Evolutionary conservation across 2,888 invertebrate species (phyloP).

Genomic region (Drosophila longiperda): DNA sequence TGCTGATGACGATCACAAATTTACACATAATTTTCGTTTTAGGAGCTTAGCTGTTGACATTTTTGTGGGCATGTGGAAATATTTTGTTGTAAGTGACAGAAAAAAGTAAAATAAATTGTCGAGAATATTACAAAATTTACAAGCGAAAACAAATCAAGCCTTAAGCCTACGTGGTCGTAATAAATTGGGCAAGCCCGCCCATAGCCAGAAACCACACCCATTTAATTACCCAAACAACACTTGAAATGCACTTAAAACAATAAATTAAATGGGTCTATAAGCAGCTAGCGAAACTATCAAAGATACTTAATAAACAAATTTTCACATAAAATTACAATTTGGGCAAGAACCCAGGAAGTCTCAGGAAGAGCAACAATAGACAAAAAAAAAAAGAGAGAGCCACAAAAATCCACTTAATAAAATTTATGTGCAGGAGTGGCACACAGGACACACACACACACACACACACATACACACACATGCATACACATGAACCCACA

Average conservation of each 20-base stretch:
- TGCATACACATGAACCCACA: conserved; percentile 30
- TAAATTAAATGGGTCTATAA: conserved; percentile 64
- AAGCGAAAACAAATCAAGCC: conserved; percentile 74
- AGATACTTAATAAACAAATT: conserved; percentile 83
- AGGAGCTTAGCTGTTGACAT: conserved; percentile 66
- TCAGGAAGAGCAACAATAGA: conserved; percentile 28
- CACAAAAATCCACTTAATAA: conserved; percentile 76
- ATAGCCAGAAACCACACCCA: conserved; percentile 65
- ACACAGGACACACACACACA: conserved; percentile 58
- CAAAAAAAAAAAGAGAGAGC: conserved; percentile 8
- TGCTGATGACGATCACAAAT: conserved; percentile 64
- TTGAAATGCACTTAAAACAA: conserved; percentile 72
- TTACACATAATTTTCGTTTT: conserved; percentile 52
- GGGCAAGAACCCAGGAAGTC: conserved; percentile 44
- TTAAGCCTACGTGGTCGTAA: conserved; percentile 55
- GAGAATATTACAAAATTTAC: conserved; percentile 39
- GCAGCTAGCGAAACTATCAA: conserved; percentile 68
- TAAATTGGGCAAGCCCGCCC: conserved; percentile 50
- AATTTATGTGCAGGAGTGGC: conserved; percentile 82
- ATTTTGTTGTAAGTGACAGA: conserved; percentile 1
- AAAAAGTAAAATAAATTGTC: conserved; percentile 15
- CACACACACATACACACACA: neutral
- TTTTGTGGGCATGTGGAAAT: conserved; percentile 39
- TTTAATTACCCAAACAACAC: conserved; percentile 69
- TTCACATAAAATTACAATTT: conserved; percentile 81